phyloP scores from a whole-genome alignment of 2,888 invertebrate genomes.

The Crossocerus cetratus region DNA sequence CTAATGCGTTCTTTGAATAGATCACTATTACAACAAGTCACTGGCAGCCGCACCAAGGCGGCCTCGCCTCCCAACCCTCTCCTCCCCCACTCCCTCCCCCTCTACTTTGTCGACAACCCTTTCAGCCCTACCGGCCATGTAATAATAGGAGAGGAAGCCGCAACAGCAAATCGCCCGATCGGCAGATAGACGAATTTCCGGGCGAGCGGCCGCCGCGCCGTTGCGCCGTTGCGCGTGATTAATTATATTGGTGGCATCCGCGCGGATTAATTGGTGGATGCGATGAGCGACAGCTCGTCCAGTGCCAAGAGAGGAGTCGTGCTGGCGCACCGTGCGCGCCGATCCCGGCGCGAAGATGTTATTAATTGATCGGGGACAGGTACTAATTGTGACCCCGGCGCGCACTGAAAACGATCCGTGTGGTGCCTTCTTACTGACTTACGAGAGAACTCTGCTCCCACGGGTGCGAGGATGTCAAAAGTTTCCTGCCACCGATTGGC shows the following conservation, averaged over 20 bases:
- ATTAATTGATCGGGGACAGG: constrained; percentile 60
- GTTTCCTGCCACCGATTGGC: no score
- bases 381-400: constrained; percentile 55
- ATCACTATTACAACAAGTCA: no score
- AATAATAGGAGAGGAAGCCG: constrained; percentile 9
- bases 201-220: constrained; percentile 2
- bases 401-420: constrained; percentile 43
- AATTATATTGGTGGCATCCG: constrained; percentile 39
- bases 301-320: constrained; percentile 46
- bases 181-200: constrained; percentile 36
- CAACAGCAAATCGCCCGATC: constrained; percentile 6
- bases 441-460: constrained; percentile 30
- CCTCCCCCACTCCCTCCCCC: neutral
- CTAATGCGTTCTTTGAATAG: no score
- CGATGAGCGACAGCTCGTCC: constrained; percentile 56
- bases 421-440: constrained; percentile 40
- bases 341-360: constrained; percentile 35
- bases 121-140: neutral
- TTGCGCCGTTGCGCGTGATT: constrained; percentile 45
- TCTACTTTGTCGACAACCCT: neutral
- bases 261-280: constrained; percentile 56
- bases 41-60: no score
- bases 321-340: neutral
- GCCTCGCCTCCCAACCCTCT: neutral
- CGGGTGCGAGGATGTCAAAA: neutral